Percentiles rank a stretch among this genome's conserved stretches.
Evolutionary conservation across 2,888 invertebrate genomes (phyloP).

Genomic region (Oscheius sp.): DNA sequence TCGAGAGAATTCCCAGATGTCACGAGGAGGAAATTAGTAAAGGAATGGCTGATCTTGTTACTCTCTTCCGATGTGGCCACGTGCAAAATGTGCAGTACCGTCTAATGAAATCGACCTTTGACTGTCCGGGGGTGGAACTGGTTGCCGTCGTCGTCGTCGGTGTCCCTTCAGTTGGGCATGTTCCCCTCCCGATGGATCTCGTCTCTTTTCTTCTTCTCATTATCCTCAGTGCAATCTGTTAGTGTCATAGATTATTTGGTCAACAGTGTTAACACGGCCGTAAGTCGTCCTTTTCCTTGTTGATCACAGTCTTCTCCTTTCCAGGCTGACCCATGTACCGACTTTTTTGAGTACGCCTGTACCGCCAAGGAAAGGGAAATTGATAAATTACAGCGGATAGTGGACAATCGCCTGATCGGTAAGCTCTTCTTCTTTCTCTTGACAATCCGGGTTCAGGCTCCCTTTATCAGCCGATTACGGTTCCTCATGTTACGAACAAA

Average conservation of each 20-base stretch:
- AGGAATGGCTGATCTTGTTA: not conserved
- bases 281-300: not conserved
- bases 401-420: constrained; percentile 22
- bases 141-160: not conserved
- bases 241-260: constrained; percentile 13
- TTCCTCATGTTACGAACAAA: not conserved
- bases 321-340: constrained; percentile 16
- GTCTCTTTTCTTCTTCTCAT: not conserved
- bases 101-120: constrained; percentile 24
- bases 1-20: too few relatives aligned
- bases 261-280: constrained; percentile 5
- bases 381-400: constrained; percentile 14
- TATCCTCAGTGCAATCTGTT: not conserved
- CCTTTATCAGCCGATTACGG: not conserved
- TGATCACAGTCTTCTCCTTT: not conserved
- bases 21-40: too few relatives aligned
- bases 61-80: not conserved
- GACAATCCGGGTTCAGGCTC: not conserved
- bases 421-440: not conserved
- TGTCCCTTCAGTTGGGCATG: constrained; percentile 1
- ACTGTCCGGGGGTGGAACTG: constrained; percentile 6
- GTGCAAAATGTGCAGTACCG: constrained; percentile 24
- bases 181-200: constrained; percentile 13
- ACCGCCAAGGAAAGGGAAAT: constrained; percentile 8
- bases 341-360: constrained; percentile 20